Conservation (phyloP, 2,888 invertebrate species). For the Drosophila affinis region DNA sequence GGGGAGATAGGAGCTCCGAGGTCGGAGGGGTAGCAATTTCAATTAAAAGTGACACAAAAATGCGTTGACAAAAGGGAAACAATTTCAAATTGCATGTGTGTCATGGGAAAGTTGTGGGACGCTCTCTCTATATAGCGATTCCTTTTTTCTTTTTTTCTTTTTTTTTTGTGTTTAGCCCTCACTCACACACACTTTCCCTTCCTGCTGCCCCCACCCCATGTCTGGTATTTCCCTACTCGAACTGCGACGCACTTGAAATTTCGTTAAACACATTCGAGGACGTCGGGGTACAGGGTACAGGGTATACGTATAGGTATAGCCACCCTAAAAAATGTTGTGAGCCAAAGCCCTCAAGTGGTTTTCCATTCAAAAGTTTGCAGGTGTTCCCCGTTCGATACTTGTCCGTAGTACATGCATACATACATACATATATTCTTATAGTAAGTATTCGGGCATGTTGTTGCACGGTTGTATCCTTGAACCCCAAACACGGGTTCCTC, state of each 20-base stretch:
- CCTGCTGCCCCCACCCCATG: not conserved
- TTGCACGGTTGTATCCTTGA: conserved; percentile 34
- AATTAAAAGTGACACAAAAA: conserved; percentile 75
- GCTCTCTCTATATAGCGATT: conserved; percentile 12
- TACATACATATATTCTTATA: conserved; percentile 21
- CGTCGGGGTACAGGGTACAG: conserved; percentile 3
- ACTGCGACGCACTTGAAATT: conserved; percentile 68
- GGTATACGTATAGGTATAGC: conserved; percentile 29
- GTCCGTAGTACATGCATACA: conserved; percentile 1
- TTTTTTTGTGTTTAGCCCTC: not conserved
- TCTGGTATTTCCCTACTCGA: not conserved
- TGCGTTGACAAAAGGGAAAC: conserved; percentile 68
- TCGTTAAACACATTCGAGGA: conserved; percentile 63
- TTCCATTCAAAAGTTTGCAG: conserved; percentile 72
- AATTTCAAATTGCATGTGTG: conserved; percentile 71
- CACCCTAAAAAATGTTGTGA: conserved; percentile 58
- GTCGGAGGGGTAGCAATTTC: conserved; percentile 58
- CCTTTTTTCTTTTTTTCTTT: conserved; percentile 7
- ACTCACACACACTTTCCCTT: not conserved
- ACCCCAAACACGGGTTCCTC: conserved; percentile 44
- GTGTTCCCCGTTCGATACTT: conserved; percentile 69
- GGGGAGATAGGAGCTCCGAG: no score
- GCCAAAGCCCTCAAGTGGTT: conserved; percentile 68
- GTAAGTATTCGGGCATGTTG: conserved; percentile 35
- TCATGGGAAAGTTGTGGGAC: conserved; percentile 64